Base-by-base conservation (phyloP, 2,888 invertebrate genomes). In the Caenorhabditis macrosperma region DNA sequence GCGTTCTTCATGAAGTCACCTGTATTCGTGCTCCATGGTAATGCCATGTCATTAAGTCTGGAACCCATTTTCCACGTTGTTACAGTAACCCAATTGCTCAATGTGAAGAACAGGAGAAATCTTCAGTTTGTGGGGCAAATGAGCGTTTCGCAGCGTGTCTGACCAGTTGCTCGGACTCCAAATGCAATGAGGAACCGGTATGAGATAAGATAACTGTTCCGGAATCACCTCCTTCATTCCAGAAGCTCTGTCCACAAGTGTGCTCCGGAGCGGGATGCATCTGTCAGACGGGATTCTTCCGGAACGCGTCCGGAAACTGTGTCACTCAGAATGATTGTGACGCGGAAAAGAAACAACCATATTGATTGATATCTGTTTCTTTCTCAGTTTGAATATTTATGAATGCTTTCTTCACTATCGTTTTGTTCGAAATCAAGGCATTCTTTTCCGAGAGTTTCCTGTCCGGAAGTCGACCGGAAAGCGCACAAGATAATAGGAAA, bases 1-100 rank as follows among this genome's bases (percentile, higher is more conserved):
- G 77, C 59, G 64, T 69, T 3, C 57, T 77, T 17, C 55, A 77
- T 9, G 54, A 77, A 22, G 69, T 77, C 7, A 48, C 33, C 12
- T 77, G 77, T 17, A 33, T 77, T n/a, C 3, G 17, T 2, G 64
- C 68, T n/a, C 77, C 77, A 50, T 77, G 69, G 68, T 68, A 35
- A 9, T 12, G 9, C 33, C 24, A n/a, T n/a, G n/a, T n/a, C n/a
- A n/a, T n/a, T n/a, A n/a, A n/a, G n/a, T n/a, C n/a, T n/a, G n/a
- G n/a, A n/a, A n/a, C n/a, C n/a, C n/a, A n/a, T n/a, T n/a, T n/a
- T n/a, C n/a, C n/a, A n/a, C n/a, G n/a, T n/a, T n/a, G n/a, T n/a
- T n/a, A n/a, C n/a, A n/a, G n/a, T n/a, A n/a, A n/a, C n/a, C n/a
- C n/a, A n/a, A n/a, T n/a, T n/a, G n/a, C n/a, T n/a, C n/a, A n/a